phyloP scores from a whole-genome alignment of 2,888 invertebrate genomes.

The Metellina segmentata region DNA sequence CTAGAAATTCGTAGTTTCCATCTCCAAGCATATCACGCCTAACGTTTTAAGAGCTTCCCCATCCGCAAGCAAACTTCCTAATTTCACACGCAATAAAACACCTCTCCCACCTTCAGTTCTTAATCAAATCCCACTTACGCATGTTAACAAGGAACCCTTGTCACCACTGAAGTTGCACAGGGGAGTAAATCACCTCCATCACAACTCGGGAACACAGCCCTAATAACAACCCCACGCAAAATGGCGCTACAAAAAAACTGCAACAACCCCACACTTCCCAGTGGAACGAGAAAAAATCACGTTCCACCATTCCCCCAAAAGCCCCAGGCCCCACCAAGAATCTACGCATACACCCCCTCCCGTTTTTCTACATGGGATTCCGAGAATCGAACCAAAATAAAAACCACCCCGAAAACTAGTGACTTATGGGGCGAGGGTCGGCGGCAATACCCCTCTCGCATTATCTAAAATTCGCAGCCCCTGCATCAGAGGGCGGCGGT shows the following conservation, averaged over 20 bases:
- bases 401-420: constrained; percentile 25
- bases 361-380: constrained; percentile 14
- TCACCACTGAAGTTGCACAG: too few species aligned
- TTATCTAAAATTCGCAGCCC: constrained; percentile 72
- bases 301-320: constrained; percentile 1
- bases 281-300: constrained; percentile 9
- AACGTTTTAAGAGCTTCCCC: too few species aligned
- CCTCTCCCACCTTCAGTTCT: not conserved
- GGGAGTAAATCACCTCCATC: too few species aligned
- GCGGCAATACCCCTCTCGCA: constrained; percentile 45
- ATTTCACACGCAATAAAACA: not conserved
- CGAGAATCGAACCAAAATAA: constrained; percentile 4
- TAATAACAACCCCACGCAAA: too few species aligned
- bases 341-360: constrained; percentile 10
- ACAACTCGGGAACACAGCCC: too few species aligned
- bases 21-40: too few species aligned
- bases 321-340: constrained; percentile 10
- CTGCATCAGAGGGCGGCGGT: constrained; percentile 20
- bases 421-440: constrained; percentile 51
- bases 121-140: not conserved
- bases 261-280: not conserved
- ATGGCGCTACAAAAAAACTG: not conserved
- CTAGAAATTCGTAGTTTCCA: too few species aligned
- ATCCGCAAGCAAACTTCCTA: not conserved
- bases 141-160: too few species aligned